Conservation (phyloP, 2,888 invertebrate genomes). For the Lysandra coridon region DNA sequence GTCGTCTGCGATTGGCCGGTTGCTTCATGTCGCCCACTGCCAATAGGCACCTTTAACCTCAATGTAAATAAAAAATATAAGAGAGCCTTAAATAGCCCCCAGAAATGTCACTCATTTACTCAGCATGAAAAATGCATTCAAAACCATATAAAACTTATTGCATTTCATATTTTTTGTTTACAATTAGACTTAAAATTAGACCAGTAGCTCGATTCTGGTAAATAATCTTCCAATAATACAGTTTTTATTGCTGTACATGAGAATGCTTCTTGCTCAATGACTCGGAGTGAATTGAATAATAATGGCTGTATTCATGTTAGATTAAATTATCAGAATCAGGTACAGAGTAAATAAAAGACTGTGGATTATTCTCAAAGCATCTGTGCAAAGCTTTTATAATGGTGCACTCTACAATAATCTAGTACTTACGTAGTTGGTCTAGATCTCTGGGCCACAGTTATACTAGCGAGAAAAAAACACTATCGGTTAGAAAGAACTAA, state of each 20-base stretch:
- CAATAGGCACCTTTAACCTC: not conserved
- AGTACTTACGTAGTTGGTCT: slow-evolving; percentile 79
- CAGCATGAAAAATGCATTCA: no score
- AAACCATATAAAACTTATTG: no score
- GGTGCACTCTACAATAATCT: slow-evolving; percentile 46
- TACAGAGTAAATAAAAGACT: not conserved
- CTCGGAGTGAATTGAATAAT: not conserved
- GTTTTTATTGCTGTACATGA: not conserved
- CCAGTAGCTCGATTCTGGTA: not conserved
- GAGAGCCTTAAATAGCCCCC: no score
- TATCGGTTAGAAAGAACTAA: slow-evolving; percentile 51
- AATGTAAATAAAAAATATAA: no score
- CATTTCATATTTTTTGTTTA: not conserved
- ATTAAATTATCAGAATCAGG: not conserved
- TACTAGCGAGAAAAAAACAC: slow-evolving; percentile 75
- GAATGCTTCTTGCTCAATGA: not conserved
- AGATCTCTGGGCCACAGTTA: slow-evolving; percentile 79
- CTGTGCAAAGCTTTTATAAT: slow-evolving; percentile 45
- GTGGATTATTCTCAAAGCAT: slow-evolving; percentile 23
- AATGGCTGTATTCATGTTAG: not conserved
- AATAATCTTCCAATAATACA: not conserved
- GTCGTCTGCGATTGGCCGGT: no score
- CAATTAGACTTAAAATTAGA: not conserved
- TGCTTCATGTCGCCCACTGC: no score
- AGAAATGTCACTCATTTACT: no score